These are phyloP conservation scores for Lepilemur ruficaudatus DNA, from an alignment of 2,797 vertebrate species.

Conservation along the genomic window DNA sequence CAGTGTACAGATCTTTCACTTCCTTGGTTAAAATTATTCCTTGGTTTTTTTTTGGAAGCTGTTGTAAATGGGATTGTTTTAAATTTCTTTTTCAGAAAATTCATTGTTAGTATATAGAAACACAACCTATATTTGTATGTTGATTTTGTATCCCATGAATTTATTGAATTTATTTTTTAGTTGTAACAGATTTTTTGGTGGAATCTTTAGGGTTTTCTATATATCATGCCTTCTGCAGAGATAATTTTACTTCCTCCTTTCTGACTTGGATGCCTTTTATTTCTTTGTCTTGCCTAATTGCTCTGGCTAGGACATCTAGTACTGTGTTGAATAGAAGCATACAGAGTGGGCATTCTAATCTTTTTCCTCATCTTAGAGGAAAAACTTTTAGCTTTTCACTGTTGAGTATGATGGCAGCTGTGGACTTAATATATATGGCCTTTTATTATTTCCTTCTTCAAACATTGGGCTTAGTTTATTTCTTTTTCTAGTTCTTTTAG, in stretches of 20 bases:
- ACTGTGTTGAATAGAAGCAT: background rate
- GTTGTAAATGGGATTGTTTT: background rate
- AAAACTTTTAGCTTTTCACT: background rate
- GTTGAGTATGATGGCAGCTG: background rate
- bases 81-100: background rate
- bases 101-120: background rate
- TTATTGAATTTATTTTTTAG: background rate
- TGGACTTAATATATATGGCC: background rate
- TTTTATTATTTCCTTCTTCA: background rate
- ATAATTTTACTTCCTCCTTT: background rate
- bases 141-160: background rate
- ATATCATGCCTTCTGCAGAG: background rate
- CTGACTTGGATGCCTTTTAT: background rate
- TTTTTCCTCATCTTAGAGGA: background rate
- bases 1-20: background rate
- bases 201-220: background rate
- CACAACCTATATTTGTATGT: background rate
- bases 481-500: background rate
- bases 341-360: background rate
- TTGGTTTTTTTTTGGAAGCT: background rate
- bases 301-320: background rate
- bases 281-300: background rate
- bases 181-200: background rate
- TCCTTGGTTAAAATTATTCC: background rate
- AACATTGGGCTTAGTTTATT: background rate